phyloP scores from a whole-genome alignment of 2,888 invertebrate species.

The Autographa gamma region DNA sequence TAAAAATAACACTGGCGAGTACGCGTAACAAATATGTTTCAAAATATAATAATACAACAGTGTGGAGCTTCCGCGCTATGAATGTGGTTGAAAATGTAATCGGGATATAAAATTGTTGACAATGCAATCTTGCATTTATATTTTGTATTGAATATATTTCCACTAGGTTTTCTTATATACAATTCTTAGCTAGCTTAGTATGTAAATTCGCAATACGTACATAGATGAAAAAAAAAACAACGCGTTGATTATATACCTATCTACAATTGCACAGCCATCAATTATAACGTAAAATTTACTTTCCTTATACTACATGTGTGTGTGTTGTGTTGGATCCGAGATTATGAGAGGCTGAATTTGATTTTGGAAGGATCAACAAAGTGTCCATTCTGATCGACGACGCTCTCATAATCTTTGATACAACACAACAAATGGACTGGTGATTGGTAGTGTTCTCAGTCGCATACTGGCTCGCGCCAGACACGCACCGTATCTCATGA shows the following conservation, averaged over 20 bases:
- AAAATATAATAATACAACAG: no score
- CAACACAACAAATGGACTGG: not conserved
- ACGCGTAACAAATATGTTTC: no score
- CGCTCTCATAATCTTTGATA: not conserved
- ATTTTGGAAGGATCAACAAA: not conserved
- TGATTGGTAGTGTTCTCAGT: not conserved
- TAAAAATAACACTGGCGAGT: no score
- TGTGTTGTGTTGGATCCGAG: no score
- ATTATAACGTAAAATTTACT: not conserved
- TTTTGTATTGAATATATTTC: no score
- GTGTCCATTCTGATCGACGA: not conserved
- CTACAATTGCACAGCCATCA: not conserved
- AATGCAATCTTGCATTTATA: no score
- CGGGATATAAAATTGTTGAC: no score
- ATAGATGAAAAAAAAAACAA: not conserved
- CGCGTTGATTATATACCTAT: not conserved
- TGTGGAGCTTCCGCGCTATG: no score
- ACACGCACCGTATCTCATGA: not conserved
- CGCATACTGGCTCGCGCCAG: not conserved
- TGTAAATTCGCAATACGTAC: not conserved
- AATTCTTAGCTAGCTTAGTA: no score
- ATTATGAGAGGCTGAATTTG: no score
- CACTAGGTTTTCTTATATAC: no score
- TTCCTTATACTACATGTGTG: not conserved
- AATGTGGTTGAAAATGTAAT: no score